Evolutionary conservation across 2,888 invertebrate species (phyloP).

Genomic region (Platycnemis pennipes): DNA sequence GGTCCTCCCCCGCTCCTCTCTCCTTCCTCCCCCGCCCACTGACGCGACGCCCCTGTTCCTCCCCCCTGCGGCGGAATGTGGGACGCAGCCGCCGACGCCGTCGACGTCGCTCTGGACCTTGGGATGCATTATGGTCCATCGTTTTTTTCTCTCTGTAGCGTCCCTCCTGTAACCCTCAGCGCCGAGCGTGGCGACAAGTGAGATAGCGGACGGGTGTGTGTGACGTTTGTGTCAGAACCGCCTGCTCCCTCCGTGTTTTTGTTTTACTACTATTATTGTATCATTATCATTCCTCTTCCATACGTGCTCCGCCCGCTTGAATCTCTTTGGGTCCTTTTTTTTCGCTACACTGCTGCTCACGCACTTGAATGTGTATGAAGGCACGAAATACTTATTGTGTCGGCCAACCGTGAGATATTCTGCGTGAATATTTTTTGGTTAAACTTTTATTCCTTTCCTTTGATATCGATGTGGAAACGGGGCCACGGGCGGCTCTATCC

Average conservation of each 20-base stretch:
- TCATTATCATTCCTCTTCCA: neutral
- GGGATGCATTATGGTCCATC: conserved; percentile 45
- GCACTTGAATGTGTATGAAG: neutral
- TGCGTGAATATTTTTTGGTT: neutral
- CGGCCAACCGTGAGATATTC: neutral
- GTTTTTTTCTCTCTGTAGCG: neutral
- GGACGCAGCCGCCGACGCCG: neutral
- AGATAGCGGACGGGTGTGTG: neutral
- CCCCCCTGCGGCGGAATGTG: neutral
- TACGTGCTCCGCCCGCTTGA: neutral
- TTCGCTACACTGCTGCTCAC: neutral
- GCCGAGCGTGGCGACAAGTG: neutral
- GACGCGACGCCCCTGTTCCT: neutral
- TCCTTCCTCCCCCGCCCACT: neutral
- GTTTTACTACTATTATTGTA: neutral
- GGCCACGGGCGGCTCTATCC: neutral
- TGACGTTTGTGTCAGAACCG: neutral
- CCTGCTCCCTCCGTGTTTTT: neutral
- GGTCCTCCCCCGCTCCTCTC: neutral
- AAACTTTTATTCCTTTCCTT: neutral
- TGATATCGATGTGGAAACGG: neutral
- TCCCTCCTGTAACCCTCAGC: neutral
- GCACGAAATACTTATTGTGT: neutral
- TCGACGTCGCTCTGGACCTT: conserved; percentile 41
- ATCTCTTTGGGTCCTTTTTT: neutral